Evolutionary conservation across 2,888 invertebrate genomes (phyloP), one percentile per base, ranked within the genome.

Genomic region (Synanthedon vespiformis): DNA sequence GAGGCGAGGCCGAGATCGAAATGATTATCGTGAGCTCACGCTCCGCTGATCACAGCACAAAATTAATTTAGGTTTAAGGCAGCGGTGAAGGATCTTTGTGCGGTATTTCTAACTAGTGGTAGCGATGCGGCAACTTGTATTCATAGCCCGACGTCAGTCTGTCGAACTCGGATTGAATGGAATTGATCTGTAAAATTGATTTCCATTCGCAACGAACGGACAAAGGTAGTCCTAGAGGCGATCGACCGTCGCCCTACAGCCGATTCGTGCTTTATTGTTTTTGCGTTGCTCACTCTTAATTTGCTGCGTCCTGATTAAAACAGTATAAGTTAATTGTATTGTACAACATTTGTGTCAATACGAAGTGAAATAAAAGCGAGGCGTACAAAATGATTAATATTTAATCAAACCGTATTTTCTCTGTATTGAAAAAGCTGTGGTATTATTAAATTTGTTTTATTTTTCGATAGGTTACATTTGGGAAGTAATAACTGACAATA

Each of bases 11-110:
- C 66, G 67, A 80, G 80, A 80, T 82, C 64, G 67, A 68, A 71
- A 71, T 75, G 77, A 80, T 78, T 84, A 81, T 80, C 78, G 75
- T 69, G 70, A 67, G 63, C 65, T 78, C 64, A 74, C 76, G 77
- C 71, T 75, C 66, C 71, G 74, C 64, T 77, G 83, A 71, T 75
- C 80, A 76, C 70, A 72, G 72, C 66, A 71, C 75, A 75, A 80
- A 80, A 85, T 84, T 84, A 81, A 83, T 83, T 82, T 79, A 77
- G 76, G 68, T 74, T 65, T 68, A 68, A 74, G 70, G 65, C 67
- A 64, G 60, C 61, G 56, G 59, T 51, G 56, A 54, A 55, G 55
- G 58, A 56, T 56, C 55, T 61, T 61, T 48, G 27, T 18, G 22
- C 12, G 48, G 48, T 48, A 48, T 48, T 48, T 48, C 48, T 48